Base-by-base conservation (phyloP, 2,797 vertebrate genomes). In the Falco biarmicus region DNA sequence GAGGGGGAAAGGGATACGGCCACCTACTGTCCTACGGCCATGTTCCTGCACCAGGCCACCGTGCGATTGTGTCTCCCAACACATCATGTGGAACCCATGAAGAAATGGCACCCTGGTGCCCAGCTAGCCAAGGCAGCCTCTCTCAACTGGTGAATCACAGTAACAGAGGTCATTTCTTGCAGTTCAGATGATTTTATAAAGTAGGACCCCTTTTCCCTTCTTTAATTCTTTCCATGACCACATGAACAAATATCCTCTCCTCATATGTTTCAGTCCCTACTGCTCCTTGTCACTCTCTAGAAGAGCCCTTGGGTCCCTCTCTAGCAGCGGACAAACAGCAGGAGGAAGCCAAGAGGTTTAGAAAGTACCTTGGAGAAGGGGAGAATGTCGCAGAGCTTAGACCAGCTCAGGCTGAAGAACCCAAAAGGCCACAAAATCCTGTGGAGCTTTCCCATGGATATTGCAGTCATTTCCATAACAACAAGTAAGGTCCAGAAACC, bases 51-150 rank as follows among this genome's bases (percentile, higher is more conserved):
- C 25, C 9, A 31, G 45, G 10, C 34, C 17, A 7, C 22, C 4
- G 2, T 9, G 15, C 19, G 34, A 5, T 10, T 9, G 3, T 11
- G 19, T 89, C 54, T 47, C 31, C 65, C 51, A 50, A 29, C 22
- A 37, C 1, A 0, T 48, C 16, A 8, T 5, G 22, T 65, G 86
- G 57, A 83, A 31, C 29, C 54, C 3, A 14, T 6, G 9, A 39
- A 37, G 37, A 69, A 65, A 65, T 48, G 20, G 41, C n/a, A 4
- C 0, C 0, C 19, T 41, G 54, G 15, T 76, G 59, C 21, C 48
- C 71, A 71, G 29, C 0, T 3, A 47, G 28, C 21, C 20, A 45
- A 45, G 78, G 48, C 54, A 87, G 53, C 29, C 61, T 68, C 39
- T 41, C 61, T 73, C 50, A 87, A 1, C 11, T 43, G 60, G 7